These are phyloP conservation scores for Cheilosia scutellata DNA, from an alignment of 2,888 invertebrate genomes.

Conservation along the genomic window DNA sequence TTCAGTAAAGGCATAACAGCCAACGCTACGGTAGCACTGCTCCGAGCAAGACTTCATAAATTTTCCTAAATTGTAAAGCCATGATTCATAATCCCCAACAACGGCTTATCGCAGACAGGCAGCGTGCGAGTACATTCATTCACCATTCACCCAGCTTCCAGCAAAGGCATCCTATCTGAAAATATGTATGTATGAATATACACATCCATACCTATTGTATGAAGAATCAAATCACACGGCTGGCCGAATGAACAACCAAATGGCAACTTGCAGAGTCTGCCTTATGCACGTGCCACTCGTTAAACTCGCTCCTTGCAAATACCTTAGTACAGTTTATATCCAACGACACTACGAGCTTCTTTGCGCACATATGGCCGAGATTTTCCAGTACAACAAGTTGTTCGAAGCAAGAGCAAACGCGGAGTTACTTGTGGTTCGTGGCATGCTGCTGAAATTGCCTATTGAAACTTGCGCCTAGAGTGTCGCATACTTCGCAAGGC, in stretches of 20 bases:
- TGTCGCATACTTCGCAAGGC: constrained; percentile 9
- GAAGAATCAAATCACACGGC: no score
- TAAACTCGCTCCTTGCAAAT: constrained; percentile 24
- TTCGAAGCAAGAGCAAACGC: not conserved
- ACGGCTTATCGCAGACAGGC: not conserved
- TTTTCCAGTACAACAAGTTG: constrained; percentile 17
- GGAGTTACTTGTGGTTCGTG: constrained; percentile 13
- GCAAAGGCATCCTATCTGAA: no score
- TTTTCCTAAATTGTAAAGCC: constrained; percentile 15
- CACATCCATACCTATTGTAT: no score
- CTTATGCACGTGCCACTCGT: constrained; percentile 32
- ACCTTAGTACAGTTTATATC: not conserved
- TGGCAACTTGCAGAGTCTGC: not conserved
- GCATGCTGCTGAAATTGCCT: constrained; percentile 17
- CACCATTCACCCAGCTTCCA: no score
- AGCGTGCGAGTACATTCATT: no score
- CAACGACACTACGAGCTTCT: not conserved
- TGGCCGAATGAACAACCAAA: no score
- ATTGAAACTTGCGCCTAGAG: constrained; percentile 2
- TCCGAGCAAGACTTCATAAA: constrained; percentile 10
- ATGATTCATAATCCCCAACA: constrained; percentile 15
- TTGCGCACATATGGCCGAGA: not conserved
- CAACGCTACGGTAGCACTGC: not conserved
- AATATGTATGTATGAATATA: no score
- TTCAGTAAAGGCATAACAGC: not conserved